A percentile compares a stretch with the other conserved stretches of the same genome.
phyloP scores from a whole-genome alignment of 2,797 vertebrate genomes.

The Geotria australis region DNA sequence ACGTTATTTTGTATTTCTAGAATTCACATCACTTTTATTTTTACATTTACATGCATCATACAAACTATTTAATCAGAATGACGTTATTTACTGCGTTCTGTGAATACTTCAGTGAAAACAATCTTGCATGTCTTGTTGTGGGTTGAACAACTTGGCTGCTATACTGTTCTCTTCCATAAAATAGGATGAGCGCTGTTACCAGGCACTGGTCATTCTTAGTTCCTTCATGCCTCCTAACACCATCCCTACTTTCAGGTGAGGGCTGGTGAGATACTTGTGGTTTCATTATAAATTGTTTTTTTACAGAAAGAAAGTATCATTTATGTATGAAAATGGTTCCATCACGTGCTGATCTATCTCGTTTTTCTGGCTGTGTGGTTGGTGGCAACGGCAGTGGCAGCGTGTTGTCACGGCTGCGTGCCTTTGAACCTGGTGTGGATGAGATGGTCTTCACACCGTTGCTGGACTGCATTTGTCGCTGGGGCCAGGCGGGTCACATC shows the following conservation, averaged over 20 bases:
- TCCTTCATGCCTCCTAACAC: slow-evolving; percentile 41
- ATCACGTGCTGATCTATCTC: neutral
- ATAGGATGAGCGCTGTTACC: slow-evolving; percentile 40
- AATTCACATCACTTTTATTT: neutral
- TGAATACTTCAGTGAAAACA: neutral
- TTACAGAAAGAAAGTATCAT: neutral
- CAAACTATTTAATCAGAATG: neutral
- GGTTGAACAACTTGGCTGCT: neutral
- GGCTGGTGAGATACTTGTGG: neutral
- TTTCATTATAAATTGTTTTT: neutral
- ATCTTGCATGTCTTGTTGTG: neutral
- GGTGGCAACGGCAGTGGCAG: slow-evolving; percentile 22
- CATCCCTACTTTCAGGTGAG: slow-evolving; percentile 48
- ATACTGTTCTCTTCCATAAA: neutral
- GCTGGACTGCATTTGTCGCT: slow-evolving; percentile 58
- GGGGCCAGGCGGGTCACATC: slow-evolving; percentile 36
- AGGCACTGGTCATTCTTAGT: slow-evolving; percentile 41
- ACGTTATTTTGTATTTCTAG: neutral
- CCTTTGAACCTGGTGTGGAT: slow-evolving; percentile 14
- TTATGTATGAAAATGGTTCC: neutral
- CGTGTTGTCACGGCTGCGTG: slow-evolving; percentile 40
- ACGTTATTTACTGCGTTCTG: neutral
- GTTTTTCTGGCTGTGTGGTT: neutral
- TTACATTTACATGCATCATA: neutral
- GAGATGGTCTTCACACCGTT: slow-evolving; percentile 22